These are phyloP conservation scores for Sterna hirundo DNA, from an alignment of 2,113 vertebrate genomes.

Conservation along the genomic window DNA sequence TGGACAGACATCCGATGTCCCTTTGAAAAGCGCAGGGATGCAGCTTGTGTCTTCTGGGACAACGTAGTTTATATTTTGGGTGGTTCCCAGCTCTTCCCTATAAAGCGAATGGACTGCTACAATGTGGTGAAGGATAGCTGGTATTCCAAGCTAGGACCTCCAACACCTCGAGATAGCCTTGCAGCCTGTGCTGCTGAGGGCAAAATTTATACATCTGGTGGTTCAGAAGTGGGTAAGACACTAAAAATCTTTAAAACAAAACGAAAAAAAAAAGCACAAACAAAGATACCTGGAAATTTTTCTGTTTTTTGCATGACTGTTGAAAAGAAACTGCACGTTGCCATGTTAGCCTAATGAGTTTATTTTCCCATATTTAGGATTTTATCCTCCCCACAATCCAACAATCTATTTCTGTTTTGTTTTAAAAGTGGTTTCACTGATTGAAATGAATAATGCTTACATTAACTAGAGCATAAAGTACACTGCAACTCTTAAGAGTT, in stretches of 20 bases:
- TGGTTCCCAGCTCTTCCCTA: constrained; percentile 96
- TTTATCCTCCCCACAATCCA: not conserved
- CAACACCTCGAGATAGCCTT: constrained; percentile 93
- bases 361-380: not conserved
- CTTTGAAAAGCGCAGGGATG: constrained; percentile 95
- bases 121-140: constrained; percentile 98
- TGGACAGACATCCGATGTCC: constrained; percentile 98
- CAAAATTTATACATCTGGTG: constrained; percentile 97
- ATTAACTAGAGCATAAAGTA: not conserved
- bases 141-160: constrained; percentile 97
- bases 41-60: constrained; percentile 96
- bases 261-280: constrained; percentile 23
- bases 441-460: not conserved
- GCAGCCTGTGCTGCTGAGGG: constrained; percentile 94
- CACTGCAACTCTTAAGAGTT: not conserved
- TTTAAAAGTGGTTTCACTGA: not conserved
- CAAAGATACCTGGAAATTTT: constrained; percentile 19
- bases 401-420: not conserved
- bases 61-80: constrained; percentile 98
- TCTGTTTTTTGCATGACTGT: constrained; percentile 62
- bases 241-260: constrained; percentile 68
- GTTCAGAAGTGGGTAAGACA: constrained; percentile 95
- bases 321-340: constrained; percentile 47
- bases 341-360: constrained; percentile 20
- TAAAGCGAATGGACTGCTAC: constrained; percentile 99